A percentile compares a stretch with the other conserved stretches of the same genome.
phyloP scores from a whole-genome alignment of 2,888 invertebrate genomes.

The Pocota personata region DNA sequence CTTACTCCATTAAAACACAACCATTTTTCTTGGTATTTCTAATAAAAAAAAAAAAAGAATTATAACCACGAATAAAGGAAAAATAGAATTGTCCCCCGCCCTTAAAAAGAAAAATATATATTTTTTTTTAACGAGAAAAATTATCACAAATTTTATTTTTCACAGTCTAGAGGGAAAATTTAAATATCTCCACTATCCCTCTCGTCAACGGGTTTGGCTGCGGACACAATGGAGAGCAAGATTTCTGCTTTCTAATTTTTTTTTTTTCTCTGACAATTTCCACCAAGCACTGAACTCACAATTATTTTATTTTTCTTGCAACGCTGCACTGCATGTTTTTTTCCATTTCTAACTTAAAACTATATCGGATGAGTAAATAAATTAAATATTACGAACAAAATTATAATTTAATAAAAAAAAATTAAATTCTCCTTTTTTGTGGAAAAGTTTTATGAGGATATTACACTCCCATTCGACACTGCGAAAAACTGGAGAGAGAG shows the following conservation, averaged over 20 bases:
- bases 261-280: constrained; percentile 30
- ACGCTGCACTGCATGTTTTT: constrained; percentile 50
- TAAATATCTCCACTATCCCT: constrained; percentile 25
- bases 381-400: constrained; percentile 48
- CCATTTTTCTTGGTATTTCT: constrained; percentile 64
- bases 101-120: constrained; percentile 27
- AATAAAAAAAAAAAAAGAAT: constrained; percentile 54
- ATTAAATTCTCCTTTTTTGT: constrained; percentile 20
- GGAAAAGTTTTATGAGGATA: constrained; percentile 49
- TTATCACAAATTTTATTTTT: constrained; percentile 13
- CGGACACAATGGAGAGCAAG: constrained; percentile 22
- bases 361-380: constrained; percentile 40
- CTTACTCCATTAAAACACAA: constrained; percentile 42
- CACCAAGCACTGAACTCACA: constrained; percentile 49
- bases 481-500: constrained; percentile 55
- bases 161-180: constrained; percentile 18
- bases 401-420: constrained; percentile 19
- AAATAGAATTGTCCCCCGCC: constrained; percentile 35
- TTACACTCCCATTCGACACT: constrained; percentile 62
- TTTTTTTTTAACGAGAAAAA: constrained; percentile 9
- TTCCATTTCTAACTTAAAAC: constrained; percentile 51
- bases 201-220: background rate
- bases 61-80: constrained; percentile 20
- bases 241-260: constrained; percentile 55
- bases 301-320: constrained; percentile 15